These are phyloP conservation scores for Meteorus sp. DNA, from an alignment of 1,140 invertebrate genomes.

Conservation along the genomic window DNA sequence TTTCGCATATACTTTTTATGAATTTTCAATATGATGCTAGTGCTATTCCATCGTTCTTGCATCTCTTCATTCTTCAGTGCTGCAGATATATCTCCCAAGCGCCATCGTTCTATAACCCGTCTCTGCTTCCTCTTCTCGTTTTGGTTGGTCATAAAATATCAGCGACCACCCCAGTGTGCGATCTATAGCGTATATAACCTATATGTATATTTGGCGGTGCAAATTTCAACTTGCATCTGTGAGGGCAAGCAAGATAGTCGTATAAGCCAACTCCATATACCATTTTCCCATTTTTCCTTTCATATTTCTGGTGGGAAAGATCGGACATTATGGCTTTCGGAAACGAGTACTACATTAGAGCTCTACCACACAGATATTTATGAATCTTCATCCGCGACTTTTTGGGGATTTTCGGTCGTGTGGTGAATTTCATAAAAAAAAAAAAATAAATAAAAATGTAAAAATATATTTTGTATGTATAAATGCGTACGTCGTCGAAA, in stretches of 20 bases:
- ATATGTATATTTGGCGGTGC: slow-evolving; percentile 18
- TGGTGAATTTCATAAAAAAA: no score
- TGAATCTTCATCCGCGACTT: slow-evolving; percentile 19
- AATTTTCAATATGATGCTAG: no score
- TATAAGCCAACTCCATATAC: background rate
- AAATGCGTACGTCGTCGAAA: slow-evolving; percentile 11
- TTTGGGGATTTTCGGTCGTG: background rate
- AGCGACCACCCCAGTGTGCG: slow-evolving; percentile 12
- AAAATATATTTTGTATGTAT: no score
- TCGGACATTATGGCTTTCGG: slow-evolving; percentile 28
- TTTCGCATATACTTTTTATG: no score
- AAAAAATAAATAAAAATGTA: no score
- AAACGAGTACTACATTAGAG: slow-evolving; percentile 28
- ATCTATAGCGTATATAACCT: slow-evolving; percentile 8
- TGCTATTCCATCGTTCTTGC: no score
- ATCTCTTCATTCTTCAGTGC: background rate
- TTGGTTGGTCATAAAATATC: slow-evolving; percentile 25
- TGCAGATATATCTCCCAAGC: background rate
- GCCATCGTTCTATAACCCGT: background rate
- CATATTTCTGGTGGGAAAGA: slow-evolving; percentile 24
- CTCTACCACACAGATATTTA: slow-evolving; percentile 26
- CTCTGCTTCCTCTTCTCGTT: slow-evolving; percentile 5
- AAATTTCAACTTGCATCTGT: background rate
- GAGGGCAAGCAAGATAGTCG: background rate
- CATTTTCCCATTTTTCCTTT: slow-evolving; percentile 24